Conservation (phyloP, 2,113 vertebrate genomes). For the Cisticola juncidis region DNA sequence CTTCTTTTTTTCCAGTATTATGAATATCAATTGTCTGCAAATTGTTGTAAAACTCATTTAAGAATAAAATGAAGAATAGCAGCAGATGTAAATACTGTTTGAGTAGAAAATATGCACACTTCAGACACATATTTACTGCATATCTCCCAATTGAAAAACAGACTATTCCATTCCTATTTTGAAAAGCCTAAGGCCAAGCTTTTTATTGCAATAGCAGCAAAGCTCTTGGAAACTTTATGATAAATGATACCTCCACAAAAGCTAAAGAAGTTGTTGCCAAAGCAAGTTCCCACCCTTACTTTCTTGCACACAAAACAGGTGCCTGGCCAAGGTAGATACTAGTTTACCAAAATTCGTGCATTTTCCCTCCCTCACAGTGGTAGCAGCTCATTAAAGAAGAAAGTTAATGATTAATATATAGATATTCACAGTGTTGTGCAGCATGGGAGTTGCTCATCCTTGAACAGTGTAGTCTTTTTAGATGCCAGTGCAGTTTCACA, state of each 20-base stretch:
- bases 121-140: neutral
- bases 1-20: neutral
- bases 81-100: neutral
- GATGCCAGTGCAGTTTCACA: neutral
- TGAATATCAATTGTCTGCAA: neutral
- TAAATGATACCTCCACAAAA: neutral
- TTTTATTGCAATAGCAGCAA: neutral
- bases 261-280: neutral
- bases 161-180: neutral
- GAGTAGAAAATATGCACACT: neutral
- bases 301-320: neutral
- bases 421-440: neutral
- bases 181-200: neutral
- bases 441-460: neutral
- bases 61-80: neutral
- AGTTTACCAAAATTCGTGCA: neutral
- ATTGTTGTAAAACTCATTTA: neutral
- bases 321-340: neutral
- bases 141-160: neutral
- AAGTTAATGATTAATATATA: neutral
- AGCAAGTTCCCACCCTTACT: neutral
- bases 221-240: neutral
- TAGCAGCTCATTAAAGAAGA: neutral
- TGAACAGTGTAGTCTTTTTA: neutral
- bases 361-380: neutral